These are phyloP conservation scores for Disparrhopalites patrizii DNA, from an alignment of 2,888 invertebrate genomes.

Conservation along the genomic window DNA sequence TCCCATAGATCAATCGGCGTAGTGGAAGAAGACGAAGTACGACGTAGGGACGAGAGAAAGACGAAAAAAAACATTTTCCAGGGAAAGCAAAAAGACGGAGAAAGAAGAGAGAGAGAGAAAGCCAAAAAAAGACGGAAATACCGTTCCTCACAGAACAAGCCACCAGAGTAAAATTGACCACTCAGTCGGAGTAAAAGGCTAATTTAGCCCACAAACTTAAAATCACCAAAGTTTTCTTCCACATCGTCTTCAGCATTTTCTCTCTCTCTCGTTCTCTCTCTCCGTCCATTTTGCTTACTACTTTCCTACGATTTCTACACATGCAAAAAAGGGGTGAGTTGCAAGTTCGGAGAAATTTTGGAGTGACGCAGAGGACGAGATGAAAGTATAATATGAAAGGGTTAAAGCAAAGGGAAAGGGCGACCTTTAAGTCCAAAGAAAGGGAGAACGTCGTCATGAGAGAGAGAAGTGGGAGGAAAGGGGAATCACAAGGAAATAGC, in stretches of 20 bases:
- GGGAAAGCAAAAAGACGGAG: background rate
- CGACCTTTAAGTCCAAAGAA: too few species aligned
- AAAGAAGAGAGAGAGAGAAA: background rate
- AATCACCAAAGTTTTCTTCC: slow-evolving; percentile 29
- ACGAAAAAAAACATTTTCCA: too few species aligned
- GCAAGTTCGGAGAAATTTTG: slow-evolving; percentile 3
- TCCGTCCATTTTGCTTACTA: background rate
- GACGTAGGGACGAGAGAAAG: background rate
- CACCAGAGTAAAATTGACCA: slow-evolving; percentile 24
- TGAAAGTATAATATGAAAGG: too few species aligned
- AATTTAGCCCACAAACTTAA: slow-evolving; percentile 28
- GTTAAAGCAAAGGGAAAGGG: too few species aligned
- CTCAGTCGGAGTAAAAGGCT: slow-evolving; percentile 22
- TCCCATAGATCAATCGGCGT: slow-evolving; percentile 24
- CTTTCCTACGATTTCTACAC: slow-evolving; percentile 11
- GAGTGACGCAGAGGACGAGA: slow-evolving; percentile 22
- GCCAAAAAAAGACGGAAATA: too few species aligned
- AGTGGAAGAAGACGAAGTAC: background rate
- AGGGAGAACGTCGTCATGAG: too few species aligned
- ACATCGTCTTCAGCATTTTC: too few species aligned
- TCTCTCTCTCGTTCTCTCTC: background rate
- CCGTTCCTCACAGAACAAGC: too few species aligned
- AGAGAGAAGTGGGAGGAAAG: too few species aligned
- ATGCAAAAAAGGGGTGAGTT: background rate
- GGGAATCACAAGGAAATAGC: too few species aligned